Evolutionary conservation across 2,113 vertebrate species (phyloP).

Genomic region (Scartelaos histophorus): DNA sequence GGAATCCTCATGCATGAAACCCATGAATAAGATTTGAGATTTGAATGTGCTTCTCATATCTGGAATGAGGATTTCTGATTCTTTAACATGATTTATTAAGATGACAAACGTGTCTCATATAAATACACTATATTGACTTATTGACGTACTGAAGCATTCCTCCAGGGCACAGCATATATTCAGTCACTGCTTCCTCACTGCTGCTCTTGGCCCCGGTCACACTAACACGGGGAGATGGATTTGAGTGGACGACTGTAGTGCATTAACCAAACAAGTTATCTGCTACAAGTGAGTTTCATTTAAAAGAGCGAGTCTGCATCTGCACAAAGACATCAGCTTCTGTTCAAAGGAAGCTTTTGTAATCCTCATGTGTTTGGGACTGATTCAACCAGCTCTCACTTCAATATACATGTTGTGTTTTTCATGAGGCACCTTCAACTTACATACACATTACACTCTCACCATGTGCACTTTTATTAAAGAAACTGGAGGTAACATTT

Average conservation of each 20-base stretch:
- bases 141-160: not conserved
- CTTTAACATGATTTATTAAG: not conserved
- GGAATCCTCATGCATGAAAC: too few relatives aligned
- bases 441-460: too few relatives aligned
- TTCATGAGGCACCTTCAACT: too few relatives aligned
- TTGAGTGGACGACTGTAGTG: constrained; percentile 28
- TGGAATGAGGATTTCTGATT: not conserved
- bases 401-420: not conserved
- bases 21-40: not conserved
- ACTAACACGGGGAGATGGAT: constrained; percentile 36
- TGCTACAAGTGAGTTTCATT: constrained; percentile 54
- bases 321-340: constrained; percentile 39
- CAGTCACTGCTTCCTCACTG: constrained; percentile 23
- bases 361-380: constrained; percentile 12
- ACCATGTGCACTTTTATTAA: too few relatives aligned
- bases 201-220: constrained; percentile 27
- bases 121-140: not conserved
- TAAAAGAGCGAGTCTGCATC: constrained; percentile 30
- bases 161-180: constrained; percentile 3
- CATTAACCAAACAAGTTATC: constrained; percentile 60
- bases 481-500: too few relatives aligned
- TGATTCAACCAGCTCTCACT: not conserved
- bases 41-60: not conserved
- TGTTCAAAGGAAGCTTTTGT: constrained; percentile 22
- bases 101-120: not conserved